Conservation (phyloP, 2,113 vertebrate species). For the human region GRCh38 chr21:6140501-6141000, state of each 20-base stretch:
- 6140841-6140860: neutral
- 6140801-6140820: accelerated
- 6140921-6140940: neutral
- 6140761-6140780: neutral
- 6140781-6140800: accelerated
- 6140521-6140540: neutral
- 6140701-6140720: neutral
- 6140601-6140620: neutral
- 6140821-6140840: neutral
- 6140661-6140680: accelerated
- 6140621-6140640: neutral
- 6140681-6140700: neutral
- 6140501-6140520: too few relatives aligned
- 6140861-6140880: accelerated
- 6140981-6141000: neutral
- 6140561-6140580: neutral
- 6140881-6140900: accelerated
- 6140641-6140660: accelerated
- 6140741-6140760: neutral
- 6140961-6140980: neutral
- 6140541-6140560: accelerated
- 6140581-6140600: accelerated
- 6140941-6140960: neutral
- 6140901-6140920: neutral
- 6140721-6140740: too few relatives aligned